phyloP scores from a whole-genome alignment of 2,113 vertebrate genomes.

The Chamaetylas fuelleborni region DNA sequence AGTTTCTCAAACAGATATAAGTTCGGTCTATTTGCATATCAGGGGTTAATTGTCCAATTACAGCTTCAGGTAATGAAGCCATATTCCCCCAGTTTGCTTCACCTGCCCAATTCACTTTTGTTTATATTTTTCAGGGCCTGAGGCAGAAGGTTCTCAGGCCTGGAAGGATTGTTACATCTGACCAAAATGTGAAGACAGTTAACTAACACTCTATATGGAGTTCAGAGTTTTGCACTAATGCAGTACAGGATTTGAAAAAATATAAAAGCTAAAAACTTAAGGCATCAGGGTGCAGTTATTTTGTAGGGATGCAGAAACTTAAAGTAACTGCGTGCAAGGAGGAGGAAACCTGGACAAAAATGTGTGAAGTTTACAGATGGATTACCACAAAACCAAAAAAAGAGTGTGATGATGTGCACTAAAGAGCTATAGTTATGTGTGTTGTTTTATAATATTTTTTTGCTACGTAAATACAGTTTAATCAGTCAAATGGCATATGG shows the following conservation, averaged over 20 bases:
- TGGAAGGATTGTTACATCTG: not conserved
- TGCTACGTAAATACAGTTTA: constrained; percentile 7
- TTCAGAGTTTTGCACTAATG: not conserved
- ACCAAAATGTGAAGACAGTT: not conserved
- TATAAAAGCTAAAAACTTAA: not conserved
- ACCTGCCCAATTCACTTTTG: fast-evolving
- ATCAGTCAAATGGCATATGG: constrained; percentile 43
- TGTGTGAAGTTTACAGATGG: not conserved
- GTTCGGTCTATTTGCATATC: not conserved
- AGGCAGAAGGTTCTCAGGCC: not conserved
- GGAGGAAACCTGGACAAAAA: not conserved
- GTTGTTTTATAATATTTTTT: not conserved
- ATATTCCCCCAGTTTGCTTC: not conserved
- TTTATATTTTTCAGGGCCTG: not conserved
- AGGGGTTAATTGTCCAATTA: not conserved
- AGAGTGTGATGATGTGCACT: not conserved
- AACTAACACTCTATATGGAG: not conserved
- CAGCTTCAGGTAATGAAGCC: not conserved
- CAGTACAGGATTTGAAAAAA: not conserved
- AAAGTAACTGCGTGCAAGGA: not conserved
- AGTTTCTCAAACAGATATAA: not conserved
- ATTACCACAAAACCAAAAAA: not conserved
- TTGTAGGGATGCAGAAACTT: not conserved
- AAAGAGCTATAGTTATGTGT: not conserved
- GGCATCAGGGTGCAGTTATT: not conserved